Evolutionary conservation across 2,797 vertebrate species (phyloP), one percentile per base, ranked within the genome.

Genomic region (Sebastes aleutianus): DNA sequence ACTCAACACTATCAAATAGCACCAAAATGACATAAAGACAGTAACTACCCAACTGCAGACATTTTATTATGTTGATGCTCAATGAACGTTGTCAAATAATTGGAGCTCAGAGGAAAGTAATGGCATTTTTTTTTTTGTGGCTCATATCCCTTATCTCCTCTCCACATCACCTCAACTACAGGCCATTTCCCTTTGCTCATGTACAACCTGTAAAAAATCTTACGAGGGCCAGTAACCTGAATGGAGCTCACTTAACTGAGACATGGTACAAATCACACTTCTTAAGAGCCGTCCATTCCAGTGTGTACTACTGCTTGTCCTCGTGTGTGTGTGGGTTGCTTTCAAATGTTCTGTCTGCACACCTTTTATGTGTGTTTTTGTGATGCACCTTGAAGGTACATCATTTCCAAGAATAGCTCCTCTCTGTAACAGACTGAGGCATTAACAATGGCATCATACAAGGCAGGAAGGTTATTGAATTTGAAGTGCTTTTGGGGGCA

Each of bases 31-130:
- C 66, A 69, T 84, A 82, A 89, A 77, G 71, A 61, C 16, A 29
- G 8, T 62, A 84, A 78, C 73, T 54, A 63, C 70, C 34, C 3
- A 58, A 54, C 22, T 63, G 56, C 54, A 73, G 70, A 65, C 58
- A 39, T 71, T 76, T 85, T 89, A 89, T 72, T 72, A 70, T 73
- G 47, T 61, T 78, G 70, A 84, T 89, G 74, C 73, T 85, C 56
- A 88, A 27, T 81, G 73, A 80, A 69, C 50, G 3, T 24, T 80
- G 70, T 76, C 34, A 78, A 76, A 80, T 82, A 83, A 85, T 86
- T 71, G 69, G 31, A 74, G 62, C 57, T 76, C 67, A 69, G 31
- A 77, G 53, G 70, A 71, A 79, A n/a, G 58, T 78, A 78, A 75
- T 79, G 61, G 7, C 43, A 2, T 50, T 78, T 76, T 82, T 86